These are phyloP conservation scores for Halcyon malimbica DNA, from an alignment of 2,113 vertebrate genomes.

Conservation along the genomic window DNA sequence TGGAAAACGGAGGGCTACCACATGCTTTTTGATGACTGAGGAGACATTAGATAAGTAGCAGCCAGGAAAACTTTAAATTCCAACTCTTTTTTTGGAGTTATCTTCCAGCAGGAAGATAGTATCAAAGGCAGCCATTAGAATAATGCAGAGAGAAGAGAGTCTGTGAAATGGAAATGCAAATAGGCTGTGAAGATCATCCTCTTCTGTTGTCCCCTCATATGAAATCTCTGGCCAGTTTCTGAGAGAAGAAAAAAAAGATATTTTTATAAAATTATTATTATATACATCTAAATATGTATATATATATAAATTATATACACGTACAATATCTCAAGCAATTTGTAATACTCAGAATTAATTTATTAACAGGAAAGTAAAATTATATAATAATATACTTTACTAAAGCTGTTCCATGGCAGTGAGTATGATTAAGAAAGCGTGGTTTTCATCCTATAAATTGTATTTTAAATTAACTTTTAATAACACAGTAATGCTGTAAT, in stretches of 20 bases:
- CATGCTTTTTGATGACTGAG: not conserved
- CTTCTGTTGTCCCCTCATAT: not conserved
- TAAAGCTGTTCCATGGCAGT: slow-evolving; percentile 57
- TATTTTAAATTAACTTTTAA: slow-evolving; percentile 68
- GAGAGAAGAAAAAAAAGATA: not conserved
- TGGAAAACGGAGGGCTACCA: not conserved
- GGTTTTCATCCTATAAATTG: slow-evolving; percentile 63
- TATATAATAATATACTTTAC: slow-evolving; percentile 39
- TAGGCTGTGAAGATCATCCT: not conserved
- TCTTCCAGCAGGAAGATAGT: not conserved
- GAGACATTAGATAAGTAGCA: not conserved
- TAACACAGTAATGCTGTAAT: slow-evolving; percentile 23
- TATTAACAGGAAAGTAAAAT: slow-evolving; percentile 44
- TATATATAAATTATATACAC: not conserved
- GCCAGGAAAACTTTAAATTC: not conserved
- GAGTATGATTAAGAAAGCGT: slow-evolving; percentile 54
- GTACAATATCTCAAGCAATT: not conserved
- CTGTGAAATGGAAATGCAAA: not conserved
- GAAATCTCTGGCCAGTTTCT: not conserved
- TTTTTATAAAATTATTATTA: not conserved
- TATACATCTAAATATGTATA: not conserved
- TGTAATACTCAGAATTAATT: slow-evolving; percentile 55
- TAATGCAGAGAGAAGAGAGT: not conserved
- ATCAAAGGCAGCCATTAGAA: not conserved
- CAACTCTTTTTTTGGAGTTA: not conserved